A percentile compares a stretch with the other conserved stretches of the same genome.
Evolutionary conservation across 2,113 vertebrate species (phyloP).

Genomic region (Maccullochella peelii): DNA sequence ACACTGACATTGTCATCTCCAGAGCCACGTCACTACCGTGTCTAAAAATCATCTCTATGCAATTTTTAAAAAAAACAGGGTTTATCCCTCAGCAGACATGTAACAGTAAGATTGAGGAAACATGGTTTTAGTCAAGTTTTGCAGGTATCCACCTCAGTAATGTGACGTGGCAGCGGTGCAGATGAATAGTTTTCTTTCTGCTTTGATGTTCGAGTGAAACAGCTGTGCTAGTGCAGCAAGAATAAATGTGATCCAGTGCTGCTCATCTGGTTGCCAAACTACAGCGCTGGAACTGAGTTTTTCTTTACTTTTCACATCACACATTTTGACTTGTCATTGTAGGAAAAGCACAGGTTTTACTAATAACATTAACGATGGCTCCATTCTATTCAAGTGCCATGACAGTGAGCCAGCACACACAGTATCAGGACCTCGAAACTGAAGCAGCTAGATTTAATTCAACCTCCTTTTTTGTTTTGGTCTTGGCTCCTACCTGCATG

Average conservation of each 20-base stretch:
- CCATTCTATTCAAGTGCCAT: neutral
- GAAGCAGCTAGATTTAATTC: neutral
- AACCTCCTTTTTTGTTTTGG: no score
- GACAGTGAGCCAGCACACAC: neutral
- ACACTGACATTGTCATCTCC: no score
- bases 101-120: neutral
- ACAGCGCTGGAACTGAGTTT: neutral
- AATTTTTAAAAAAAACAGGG: neutral
- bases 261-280: conserved; percentile 9
- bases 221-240: neutral
- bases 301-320: neutral
- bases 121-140: neutral
- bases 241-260: neutral
- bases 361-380: neutral
- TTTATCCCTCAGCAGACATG: neutral
- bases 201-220: conserved; percentile 8
- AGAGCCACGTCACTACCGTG: neutral
- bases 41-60: neutral
- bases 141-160: neutral
- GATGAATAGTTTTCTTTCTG: conserved; percentile 1
- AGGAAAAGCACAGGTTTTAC: neutral
- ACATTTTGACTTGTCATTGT: neutral
- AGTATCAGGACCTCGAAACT: neutral
- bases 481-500: no score
- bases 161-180: neutral